Percentiles rank a stretch among this genome's conserved stretches.
These are phyloP conservation scores for Zootoca vivipara DNA, from an alignment of 2,113 vertebrate genomes.

Conservation along the genomic window DNA sequence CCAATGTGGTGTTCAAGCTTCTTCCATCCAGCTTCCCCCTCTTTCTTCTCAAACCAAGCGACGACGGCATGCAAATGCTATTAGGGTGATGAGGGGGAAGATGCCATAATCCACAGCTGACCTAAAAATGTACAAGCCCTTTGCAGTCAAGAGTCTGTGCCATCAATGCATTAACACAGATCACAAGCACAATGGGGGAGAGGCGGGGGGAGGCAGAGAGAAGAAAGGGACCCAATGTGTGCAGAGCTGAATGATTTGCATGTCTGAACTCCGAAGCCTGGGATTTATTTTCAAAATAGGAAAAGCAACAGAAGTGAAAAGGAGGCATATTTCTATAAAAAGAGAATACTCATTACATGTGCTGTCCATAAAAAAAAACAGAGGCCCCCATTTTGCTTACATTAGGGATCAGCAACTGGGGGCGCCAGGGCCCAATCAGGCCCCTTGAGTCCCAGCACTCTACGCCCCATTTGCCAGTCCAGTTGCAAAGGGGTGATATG, in stretches of 20 bases:
- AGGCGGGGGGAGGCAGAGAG: not conserved
- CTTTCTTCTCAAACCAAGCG: not conserved
- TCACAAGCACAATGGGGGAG: conserved; percentile 48
- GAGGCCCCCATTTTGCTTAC: conserved; percentile 11
- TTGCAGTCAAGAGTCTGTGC: conserved; percentile 26
- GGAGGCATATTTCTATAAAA: conserved; percentile 5
- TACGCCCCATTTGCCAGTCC: too few species aligned
- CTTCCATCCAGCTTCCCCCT: rapidly evolving
- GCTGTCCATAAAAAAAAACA: conserved; percentile 53
- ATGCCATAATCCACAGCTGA: conserved; percentile 22
- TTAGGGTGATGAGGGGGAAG: not conserved
- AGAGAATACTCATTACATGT: conserved; percentile 53
- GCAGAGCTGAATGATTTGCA: conserved; percentile 3
- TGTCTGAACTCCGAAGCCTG: conserved; percentile 16
- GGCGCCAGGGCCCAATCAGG: too few species aligned
- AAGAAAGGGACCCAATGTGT: not conserved
- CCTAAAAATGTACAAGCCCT: conserved; percentile 22
- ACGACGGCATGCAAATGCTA: not conserved
- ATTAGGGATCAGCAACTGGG: not conserved
- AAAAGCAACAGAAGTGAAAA: conserved; percentile 20
- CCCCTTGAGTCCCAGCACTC: not conserved
- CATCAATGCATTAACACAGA: conserved; percentile 16
- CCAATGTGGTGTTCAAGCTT: not conserved
- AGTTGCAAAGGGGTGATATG: not conserved
- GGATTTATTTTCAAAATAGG: conserved; percentile 14